A percentile compares a stretch with the other conserved stretches of the same genome.
Conservation (phyloP, 2,888 invertebrate species). For the Xanthorhoe designata region DNA sequence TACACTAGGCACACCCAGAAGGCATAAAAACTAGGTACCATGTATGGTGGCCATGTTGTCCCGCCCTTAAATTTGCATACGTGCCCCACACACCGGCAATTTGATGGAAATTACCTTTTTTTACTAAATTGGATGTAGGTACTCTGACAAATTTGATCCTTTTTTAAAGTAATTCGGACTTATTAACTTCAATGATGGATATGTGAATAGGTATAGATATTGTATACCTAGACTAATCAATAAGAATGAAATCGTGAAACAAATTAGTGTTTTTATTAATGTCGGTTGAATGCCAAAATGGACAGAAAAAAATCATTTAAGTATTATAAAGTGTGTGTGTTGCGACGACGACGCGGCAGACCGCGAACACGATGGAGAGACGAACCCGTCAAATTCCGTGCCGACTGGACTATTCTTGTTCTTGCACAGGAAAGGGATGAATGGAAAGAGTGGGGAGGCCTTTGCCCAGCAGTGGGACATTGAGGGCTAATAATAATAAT, state of each 20-base stretch:
- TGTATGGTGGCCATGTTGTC: conserved; percentile 23
- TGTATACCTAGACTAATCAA: too few relatives aligned
- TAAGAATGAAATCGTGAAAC: not conserved
- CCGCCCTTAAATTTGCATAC: conserved; percentile 34
- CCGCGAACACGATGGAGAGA: too few relatives aligned
- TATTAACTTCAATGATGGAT: not conserved
- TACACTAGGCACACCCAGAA: conserved; percentile 20
- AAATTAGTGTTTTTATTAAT: not conserved
- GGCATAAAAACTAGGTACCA: conserved; percentile 16
- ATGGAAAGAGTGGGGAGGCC: too few relatives aligned
- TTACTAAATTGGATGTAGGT: not conserved
- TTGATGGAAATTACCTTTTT: conserved; percentile 7
- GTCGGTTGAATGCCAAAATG: too few relatives aligned
- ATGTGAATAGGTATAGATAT: not conserved
- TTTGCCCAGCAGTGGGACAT: too few relatives aligned
- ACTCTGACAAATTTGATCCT: not conserved
- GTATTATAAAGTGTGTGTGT: too few relatives aligned
- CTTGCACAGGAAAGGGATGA: too few relatives aligned
- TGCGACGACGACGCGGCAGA: too few relatives aligned
- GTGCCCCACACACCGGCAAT: conserved; percentile 20
- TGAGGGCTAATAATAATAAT: too few relatives aligned
- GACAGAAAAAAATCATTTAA: too few relatives aligned
- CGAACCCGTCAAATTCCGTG: too few relatives aligned
- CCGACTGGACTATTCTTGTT: too few relatives aligned
- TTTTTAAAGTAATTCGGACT: conserved; percentile 13